Percentiles rank a stretch among this genome's conserved stretches.
Evolutionary conservation across 2,888 invertebrate species (phyloP).

Genomic region (Acrobasis repandana): DNA sequence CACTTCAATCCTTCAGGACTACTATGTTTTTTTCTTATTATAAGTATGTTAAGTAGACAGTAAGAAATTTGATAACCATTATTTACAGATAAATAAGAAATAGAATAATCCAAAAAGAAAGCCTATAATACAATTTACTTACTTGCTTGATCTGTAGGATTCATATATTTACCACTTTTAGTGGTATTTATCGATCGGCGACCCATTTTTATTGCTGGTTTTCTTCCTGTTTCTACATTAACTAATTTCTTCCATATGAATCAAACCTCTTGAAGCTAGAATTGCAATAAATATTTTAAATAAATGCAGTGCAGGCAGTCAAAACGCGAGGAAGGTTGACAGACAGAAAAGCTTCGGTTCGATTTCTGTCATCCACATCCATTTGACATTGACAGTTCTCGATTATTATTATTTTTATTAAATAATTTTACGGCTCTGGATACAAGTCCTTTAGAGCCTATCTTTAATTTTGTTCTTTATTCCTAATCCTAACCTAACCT

Average conservation of each 20-base stretch:
- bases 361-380: not conserved
- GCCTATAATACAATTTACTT: conserved; percentile 81
- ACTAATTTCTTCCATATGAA: not conserved
- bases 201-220: conserved; percentile 87
- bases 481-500: no score
- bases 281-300: not conserved
- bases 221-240: conserved; percentile 6
- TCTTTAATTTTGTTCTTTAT: no score
- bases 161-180: conserved; percentile 99
- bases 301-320: not conserved
- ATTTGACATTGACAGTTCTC: not conserved
- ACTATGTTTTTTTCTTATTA: no score
- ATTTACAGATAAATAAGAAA: no score
- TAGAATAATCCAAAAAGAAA: no score
- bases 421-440: no score
- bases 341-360: not conserved
- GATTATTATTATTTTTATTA: not conserved
- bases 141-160: conserved; percentile 99
- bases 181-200: conserved; percentile 98
- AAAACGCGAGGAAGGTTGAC: not conserved
- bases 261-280: not conserved
- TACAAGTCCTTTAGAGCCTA: no score
- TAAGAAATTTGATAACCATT: no score
- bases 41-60: no score
- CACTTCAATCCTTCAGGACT: no score